Conservation (phyloP, 2,888 invertebrate species). For the Gymnoscelis rufifasciata region DNA sequence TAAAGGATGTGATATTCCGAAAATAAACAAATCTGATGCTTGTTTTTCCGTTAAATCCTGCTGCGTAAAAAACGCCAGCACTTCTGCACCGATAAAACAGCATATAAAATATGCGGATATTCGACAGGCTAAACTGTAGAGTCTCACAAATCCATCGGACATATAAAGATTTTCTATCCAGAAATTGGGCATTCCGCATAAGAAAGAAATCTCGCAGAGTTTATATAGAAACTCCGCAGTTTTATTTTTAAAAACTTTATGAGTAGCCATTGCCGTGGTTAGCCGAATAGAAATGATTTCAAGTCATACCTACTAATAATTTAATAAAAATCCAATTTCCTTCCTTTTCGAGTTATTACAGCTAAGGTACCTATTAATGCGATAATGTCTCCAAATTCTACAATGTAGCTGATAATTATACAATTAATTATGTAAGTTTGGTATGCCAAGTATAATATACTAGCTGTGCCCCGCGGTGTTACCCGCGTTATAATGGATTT, state of each 20-base stretch:
- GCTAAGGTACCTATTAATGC: too few relatives aligned
- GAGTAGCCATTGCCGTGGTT: background rate
- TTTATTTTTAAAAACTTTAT: constrained; percentile 14
- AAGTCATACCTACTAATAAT: too few relatives aligned
- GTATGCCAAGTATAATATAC: too few relatives aligned
- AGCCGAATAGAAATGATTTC: too few relatives aligned
- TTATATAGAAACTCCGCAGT: constrained; percentile 34
- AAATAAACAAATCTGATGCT: constrained; percentile 34
- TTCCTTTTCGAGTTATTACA: too few relatives aligned
- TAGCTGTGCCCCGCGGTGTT: too few relatives aligned
- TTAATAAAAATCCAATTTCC: too few relatives aligned
- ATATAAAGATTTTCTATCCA: constrained; percentile 35
- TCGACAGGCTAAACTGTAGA: constrained; percentile 24
- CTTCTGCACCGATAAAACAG: constrained; percentile 34
- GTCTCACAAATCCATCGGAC: background rate
- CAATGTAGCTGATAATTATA: too few relatives aligned
- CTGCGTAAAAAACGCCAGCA: constrained; percentile 38
- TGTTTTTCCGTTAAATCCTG: constrained; percentile 36
- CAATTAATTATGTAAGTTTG: too few relatives aligned
- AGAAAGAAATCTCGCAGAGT: constrained; percentile 27
- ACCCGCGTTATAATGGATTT: too few relatives aligned
- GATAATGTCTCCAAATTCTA: too few relatives aligned
- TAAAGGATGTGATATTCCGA: constrained; percentile 38
- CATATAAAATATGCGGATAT: constrained; percentile 27
- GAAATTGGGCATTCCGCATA: constrained; percentile 37